Base-by-base conservation (phyloP, 2,113 vertebrate species). In the Brevimyrus niger region DNA sequence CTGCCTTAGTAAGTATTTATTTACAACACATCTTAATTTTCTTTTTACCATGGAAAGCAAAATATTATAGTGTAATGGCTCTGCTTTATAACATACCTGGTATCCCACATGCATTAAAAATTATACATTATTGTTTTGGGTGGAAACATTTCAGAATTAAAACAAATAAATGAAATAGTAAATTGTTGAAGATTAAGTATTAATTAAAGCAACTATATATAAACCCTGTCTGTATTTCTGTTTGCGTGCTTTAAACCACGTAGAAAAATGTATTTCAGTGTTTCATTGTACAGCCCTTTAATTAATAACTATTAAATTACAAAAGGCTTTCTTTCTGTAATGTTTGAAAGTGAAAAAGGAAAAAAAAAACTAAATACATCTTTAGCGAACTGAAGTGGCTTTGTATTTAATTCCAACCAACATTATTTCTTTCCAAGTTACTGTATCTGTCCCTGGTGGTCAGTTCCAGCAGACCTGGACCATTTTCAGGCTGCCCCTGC, bases 401-500 rank as follows among this genome's bases (percentile, higher is more conserved):
- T 46, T 65, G 23, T 31, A 31, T 48, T 84, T 90, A 88, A 65
- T 88, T 84, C 19, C 89, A 42, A 8, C 6, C 27, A 86, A 88
- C 55, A 69, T 31, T 51, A 58, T 31, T 76, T 38, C 86, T 48
- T 88, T 83, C 69, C 73, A 84, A 50, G 17, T n/a, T n/a, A n/a
- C n/a, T n/a, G 82, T 35, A 23, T 80, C 31, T 42, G 35, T 42
- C 35, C 73, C 73, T 42, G 73, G 35, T 42, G 13, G 35, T 38
- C 73, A 80, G 21, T 58, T 61, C 19, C 31, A 61, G 73, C 88
- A 91, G 86, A 91, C 89, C 89, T 44, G 27, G 61, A 46, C 84
- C 89, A 88, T 89, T 88, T 88, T 91, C 42, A 27, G 69, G 50
- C 61, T 53, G 38, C 61, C 38, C 88, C n/a, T 87, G 89, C 53